Percentiles rank a stretch among this genome's conserved stretches.
phyloP scores from a whole-genome alignment of 2,113 vertebrate genomes.

The Calyptomena viridis region DNA sequence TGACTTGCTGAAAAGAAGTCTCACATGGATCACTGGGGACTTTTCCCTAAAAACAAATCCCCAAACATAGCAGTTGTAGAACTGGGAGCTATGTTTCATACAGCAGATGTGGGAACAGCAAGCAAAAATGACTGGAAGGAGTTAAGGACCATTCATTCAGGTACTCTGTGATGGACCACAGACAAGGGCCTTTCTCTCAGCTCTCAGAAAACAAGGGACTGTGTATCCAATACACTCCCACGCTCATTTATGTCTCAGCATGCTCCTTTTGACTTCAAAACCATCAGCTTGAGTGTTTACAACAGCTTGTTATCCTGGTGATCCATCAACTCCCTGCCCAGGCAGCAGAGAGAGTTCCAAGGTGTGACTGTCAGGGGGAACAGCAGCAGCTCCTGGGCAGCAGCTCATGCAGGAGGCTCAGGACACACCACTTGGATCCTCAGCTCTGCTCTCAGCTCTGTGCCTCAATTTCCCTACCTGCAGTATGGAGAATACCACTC shows the following conservation, averaged over 20 bases:
- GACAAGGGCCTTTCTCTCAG: not conserved
- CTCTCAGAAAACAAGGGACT: not conserved
- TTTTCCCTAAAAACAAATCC: not conserved
- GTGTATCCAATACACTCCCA: not conserved
- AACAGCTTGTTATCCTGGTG: not conserved
- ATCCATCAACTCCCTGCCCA: not conserved
- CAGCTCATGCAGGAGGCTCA: not conserved
- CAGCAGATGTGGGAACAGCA: not conserved
- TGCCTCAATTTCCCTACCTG: not conserved
- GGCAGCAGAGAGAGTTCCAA: not conserved
- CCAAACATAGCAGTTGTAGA: not conserved
- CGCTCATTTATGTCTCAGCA: not conserved
- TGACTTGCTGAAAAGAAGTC: not conserved
- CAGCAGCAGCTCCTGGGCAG: not conserved
- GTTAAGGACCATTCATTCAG: not conserved
- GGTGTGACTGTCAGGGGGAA: not conserved
- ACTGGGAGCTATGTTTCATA: not conserved
- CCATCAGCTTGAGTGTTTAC: not conserved
- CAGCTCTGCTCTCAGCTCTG: not conserved
- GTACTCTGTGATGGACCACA: not conserved
- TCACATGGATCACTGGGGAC: not conserved
- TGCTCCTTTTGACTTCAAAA: not conserved
- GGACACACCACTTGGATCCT: not conserved
- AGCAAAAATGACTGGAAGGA: conserved; percentile 34
- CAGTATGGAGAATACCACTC: not conserved